A percentile compares a stretch with the other conserved stretches of the same genome.
These are phyloP conservation scores for Venustoraphidia nigricollis DNA, from an alignment of 2,888 invertebrate genomes.

Conservation along the genomic window DNA sequence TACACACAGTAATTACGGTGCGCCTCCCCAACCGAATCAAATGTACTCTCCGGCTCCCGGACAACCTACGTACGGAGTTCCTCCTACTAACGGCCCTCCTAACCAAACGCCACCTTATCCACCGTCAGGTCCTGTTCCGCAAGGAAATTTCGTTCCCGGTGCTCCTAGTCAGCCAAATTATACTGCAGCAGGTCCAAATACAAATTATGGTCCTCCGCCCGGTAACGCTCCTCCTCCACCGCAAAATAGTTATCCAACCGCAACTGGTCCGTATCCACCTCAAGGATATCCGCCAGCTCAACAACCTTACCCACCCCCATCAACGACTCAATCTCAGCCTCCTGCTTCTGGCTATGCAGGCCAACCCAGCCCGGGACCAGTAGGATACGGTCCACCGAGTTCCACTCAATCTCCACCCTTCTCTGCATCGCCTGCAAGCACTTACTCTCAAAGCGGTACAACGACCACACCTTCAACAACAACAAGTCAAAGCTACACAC, in stretches of 20 bases:
- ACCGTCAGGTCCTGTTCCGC: constrained; percentile 20
- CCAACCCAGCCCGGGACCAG: constrained; percentile 36
- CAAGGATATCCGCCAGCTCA: constrained; percentile 36
- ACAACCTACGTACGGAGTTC: constrained; percentile 31
- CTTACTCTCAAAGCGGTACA: constrained; percentile 26
- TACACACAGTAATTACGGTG: constrained; percentile 18
- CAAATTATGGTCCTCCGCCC: constrained; percentile 17
- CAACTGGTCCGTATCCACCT: constrained; percentile 20
- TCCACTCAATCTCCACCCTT: constrained; percentile 46
- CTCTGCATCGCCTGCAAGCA: constrained; percentile 31
- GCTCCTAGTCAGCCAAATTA: constrained; percentile 4
- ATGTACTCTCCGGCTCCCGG: constrained; percentile 33
- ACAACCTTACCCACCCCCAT: constrained; percentile 37
- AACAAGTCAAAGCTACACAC: constrained; percentile 41
- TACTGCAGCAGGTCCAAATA: constrained; percentile 20
- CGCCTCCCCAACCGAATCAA: constrained; percentile 32
- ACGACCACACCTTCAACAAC: constrained; percentile 35
- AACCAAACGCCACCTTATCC: constrained; percentile 24
- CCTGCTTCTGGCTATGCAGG: constrained; percentile 38
- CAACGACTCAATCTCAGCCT: constrained; percentile 37
- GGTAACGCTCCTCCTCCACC: constrained; percentile 17
- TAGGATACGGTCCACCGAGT: constrained; percentile 43
- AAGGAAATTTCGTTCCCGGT: constrained; percentile 3
- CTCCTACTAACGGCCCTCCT: constrained; percentile 21
- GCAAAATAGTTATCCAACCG: constrained; percentile 31